These are phyloP conservation scores for Archegozetes longisetosus DNA, from an alignment of 1,140 invertebrate species.

Conservation along the genomic window DNA sequence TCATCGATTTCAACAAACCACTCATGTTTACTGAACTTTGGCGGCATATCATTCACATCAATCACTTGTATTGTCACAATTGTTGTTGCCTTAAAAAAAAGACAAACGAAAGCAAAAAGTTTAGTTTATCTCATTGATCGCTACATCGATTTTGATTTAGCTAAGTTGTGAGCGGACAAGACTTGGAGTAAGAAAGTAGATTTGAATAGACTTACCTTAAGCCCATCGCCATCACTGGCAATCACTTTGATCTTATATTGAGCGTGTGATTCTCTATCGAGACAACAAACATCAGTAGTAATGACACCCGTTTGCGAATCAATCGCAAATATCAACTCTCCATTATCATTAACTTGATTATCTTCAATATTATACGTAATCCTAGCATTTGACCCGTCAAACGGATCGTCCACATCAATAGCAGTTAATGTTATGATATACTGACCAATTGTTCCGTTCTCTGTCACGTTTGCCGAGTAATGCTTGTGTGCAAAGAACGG, in stretches of 20 bases:
- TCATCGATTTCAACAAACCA: constrained; percentile 92
- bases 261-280: constrained; percentile 82
- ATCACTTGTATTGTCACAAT: constrained; percentile 22
- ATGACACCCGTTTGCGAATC: constrained; percentile 85
- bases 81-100: constrained; percentile 18
- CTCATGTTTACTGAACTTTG: constrained; percentile 83
- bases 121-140: background rate
- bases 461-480: constrained; percentile 83
- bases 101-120: background rate
- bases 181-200: background rate
- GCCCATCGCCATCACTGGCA: constrained; percentile 26
- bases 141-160: background rate
- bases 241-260: constrained; percentile 87
- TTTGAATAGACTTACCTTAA: constrained; percentile 9
- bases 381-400: constrained; percentile 76
- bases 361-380: constrained; percentile 85
- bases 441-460: constrained; percentile 73
- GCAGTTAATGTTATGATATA: constrained; percentile 96
- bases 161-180: background rate
- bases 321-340: constrained; percentile 84
- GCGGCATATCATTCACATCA: constrained; percentile 49
- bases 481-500: constrained; percentile 78
- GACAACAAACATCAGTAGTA: constrained; percentile 80
- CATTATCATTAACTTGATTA: constrained; percentile 87
- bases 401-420: constrained; percentile 87